Evolutionary conservation across 2,113 vertebrate genomes (phyloP).

Genomic region (Seriola rivoliana): DNA sequence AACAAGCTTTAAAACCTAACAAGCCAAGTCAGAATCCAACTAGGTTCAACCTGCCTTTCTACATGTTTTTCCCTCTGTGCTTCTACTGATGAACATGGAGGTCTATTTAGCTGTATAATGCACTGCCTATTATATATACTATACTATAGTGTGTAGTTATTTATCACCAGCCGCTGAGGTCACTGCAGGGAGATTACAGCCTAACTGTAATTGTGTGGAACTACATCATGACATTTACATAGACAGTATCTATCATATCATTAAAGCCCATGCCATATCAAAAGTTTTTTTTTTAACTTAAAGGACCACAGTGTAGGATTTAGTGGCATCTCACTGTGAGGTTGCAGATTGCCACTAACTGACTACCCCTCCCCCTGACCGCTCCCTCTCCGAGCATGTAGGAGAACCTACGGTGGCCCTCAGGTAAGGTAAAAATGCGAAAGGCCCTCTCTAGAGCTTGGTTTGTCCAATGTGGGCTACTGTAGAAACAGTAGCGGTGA

Average conservation of each 20-base stretch:
- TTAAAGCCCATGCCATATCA: not conserved
- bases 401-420: too few species aligned
- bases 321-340: too few species aligned
- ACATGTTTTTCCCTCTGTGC: not conserved
- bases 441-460: too few species aligned
- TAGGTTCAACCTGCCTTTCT: not conserved
- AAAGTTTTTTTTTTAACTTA: not conserved
- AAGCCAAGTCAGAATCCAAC: not conserved
- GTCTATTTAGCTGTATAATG: conserved; percentile 14
- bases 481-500: too few species aligned
- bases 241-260: not conserved
- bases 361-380: too few species aligned
- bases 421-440: too few species aligned
- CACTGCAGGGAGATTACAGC: not conserved
- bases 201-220: not conserved
- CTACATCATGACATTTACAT: not conserved
- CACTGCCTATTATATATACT: not conserved
- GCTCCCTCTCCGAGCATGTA: too few species aligned
- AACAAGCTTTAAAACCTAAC: conserved; percentile 9
- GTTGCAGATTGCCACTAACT: too few species aligned
- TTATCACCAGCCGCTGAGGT: conserved; percentile 11
- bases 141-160: not conserved
- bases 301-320: not conserved
- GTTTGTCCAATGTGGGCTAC: too few species aligned
- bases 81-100: not conserved